Percentiles rank a stretch among this genome's conserved stretches.
Conservation (phyloP, 2,797 vertebrate species). For the Pteronotus mesoamericanus region DNA sequence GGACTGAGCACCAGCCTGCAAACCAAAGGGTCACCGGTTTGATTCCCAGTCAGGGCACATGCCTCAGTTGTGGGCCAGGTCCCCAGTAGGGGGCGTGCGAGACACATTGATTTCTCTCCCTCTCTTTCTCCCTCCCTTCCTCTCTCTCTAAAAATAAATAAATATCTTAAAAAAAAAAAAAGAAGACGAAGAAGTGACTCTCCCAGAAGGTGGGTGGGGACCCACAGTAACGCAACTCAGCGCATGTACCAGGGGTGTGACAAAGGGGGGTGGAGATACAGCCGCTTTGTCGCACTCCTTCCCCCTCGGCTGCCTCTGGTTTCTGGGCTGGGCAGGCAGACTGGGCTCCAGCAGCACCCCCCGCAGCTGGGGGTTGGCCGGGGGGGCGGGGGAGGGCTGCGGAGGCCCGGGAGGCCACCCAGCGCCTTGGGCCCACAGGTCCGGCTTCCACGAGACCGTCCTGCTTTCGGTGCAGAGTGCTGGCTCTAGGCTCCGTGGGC, state of each 20-base stretch:
- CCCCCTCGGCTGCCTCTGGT: not conserved
- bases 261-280: too few relatives aligned
- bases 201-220: not conserved
- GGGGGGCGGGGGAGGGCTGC: not conserved
- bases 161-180: too few relatives aligned
- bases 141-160: too few relatives aligned
- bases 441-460: not conserved
- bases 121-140: too few relatives aligned
- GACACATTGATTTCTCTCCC: too few relatives aligned
- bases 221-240: not conserved
- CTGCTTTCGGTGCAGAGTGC: not conserved
- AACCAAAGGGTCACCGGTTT: too few relatives aligned
- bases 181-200: too few relatives aligned
- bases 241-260: not conserved
- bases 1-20: too few relatives aligned
- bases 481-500: slow-evolving; percentile 13
- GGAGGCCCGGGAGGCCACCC: not conserved
- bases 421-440: not conserved
- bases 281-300: too few relatives aligned
- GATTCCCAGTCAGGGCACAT: too few relatives aligned
- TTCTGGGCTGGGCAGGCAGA: not conserved
- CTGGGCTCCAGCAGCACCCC: not conserved
- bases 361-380: not conserved
- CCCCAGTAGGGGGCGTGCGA: too few relatives aligned
- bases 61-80: too few relatives aligned